Evolutionary conservation across 1,140 invertebrate species (phyloP).

Genomic region (Formica exsecta): DNA sequence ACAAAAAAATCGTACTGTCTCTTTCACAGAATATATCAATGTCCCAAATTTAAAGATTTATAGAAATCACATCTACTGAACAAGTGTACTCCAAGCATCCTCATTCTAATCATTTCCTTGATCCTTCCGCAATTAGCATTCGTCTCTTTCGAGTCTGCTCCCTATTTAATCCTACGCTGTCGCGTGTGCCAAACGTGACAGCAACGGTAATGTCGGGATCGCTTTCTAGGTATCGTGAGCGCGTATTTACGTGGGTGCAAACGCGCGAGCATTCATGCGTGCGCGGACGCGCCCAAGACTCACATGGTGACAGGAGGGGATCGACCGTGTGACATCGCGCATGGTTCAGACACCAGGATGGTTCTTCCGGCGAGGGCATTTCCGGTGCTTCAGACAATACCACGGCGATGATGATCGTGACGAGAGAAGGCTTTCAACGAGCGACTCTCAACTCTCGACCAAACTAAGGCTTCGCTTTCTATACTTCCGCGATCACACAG

Average conservation of each 20-base stretch:
- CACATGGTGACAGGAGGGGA: constrained; percentile 44
- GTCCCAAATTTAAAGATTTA: too few species aligned
- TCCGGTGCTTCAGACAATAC: constrained; percentile 80
- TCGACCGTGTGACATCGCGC: constrained; percentile 42
- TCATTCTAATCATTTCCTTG: too few species aligned
- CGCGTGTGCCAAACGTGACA: constrained; percentile 51
- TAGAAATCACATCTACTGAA: neutral
- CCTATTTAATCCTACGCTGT: constrained; percentile 21
- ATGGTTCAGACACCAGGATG: constrained; percentile 68
- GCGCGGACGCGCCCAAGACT: constrained; percentile 70
- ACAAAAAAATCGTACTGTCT: neutral
- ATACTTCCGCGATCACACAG: neutral
- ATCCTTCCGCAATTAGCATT: constrained; percentile 23
- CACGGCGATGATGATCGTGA: constrained; percentile 61
- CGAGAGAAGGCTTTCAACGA: constrained; percentile 48
- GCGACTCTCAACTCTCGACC: constrained; percentile 31
- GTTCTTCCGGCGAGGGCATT: constrained; percentile 82
- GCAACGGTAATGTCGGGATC: constrained; percentile 29
- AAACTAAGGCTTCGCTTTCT: neutral
- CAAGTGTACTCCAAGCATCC: neutral
- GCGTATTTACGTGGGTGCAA: constrained; percentile 45
- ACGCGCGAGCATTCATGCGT: constrained; percentile 71
- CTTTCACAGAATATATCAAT: neutral
- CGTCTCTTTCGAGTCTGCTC: neutral
- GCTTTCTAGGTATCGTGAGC: neutral